Percentiles rank a stretch among this genome's conserved stretches.
Evolutionary conservation across 1,140 invertebrate species (phyloP).

Genomic region (fruit fly (Drosophila melanogaster)): DNA sequence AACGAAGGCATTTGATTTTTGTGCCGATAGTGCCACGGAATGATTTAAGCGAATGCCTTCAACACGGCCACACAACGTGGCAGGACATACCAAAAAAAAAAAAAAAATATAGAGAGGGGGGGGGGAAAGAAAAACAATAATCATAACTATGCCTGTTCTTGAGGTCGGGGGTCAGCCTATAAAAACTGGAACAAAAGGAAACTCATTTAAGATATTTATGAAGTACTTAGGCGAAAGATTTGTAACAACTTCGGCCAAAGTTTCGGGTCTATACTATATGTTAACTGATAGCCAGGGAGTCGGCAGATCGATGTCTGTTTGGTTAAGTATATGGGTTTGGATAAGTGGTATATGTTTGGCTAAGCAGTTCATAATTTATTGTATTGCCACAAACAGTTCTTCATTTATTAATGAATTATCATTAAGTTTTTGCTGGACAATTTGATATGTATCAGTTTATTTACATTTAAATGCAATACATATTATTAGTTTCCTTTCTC

Average conservation of each 20-base stretch:
- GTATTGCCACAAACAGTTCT: too few relatives aligned
- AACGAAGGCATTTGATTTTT: conserved; percentile 82
- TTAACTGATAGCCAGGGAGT: not conserved
- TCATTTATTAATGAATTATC: too few relatives aligned
- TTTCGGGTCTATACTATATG: not conserved
- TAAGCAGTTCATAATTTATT: too few relatives aligned
- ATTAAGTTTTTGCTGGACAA: too few relatives aligned
- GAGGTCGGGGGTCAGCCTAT: conserved; percentile 11
- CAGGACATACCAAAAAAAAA: conserved; percentile 7
- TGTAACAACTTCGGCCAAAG: conserved; percentile 42
- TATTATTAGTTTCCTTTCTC: not conserved
- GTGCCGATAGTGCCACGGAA: conserved; percentile 78
- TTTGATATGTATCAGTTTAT: not conserved
- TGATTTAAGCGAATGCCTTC: conserved; percentile 68
- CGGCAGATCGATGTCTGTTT: not conserved
- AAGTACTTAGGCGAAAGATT: conserved; percentile 66
- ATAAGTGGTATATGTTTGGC: too few relatives aligned
- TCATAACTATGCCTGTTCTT: conserved; percentile 53
- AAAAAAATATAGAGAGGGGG: not conserved
- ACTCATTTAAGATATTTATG: conserved; percentile 79
- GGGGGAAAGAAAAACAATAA: conserved; percentile 54
- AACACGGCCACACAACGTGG: conserved; percentile 17
- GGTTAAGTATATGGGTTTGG: not conserved
- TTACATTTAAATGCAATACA: not conserved
- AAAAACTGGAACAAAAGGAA: conserved; percentile 73